Evolutionary conservation across 2,113 vertebrate genomes (phyloP).

Genomic region (Osmerus mordax): DNA sequence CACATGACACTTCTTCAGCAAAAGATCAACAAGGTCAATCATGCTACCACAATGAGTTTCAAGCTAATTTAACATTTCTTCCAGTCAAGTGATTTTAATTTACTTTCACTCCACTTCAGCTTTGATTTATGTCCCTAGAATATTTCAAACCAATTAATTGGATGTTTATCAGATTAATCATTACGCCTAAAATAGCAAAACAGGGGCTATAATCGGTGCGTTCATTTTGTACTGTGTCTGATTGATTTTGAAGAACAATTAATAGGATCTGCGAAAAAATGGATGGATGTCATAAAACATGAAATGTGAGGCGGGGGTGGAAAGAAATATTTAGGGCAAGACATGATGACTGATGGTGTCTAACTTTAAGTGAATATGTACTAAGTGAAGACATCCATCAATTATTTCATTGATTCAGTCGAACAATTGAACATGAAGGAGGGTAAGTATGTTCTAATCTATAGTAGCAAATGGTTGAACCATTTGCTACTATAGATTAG

Average conservation of each 20-base stretch:
- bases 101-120: conserved; percentile 32
- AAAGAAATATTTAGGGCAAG: conserved; percentile 9
- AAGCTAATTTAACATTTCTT: conserved; percentile 49
- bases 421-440: no score
- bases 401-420: conserved; percentile 7
- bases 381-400: conserved; percentile 23
- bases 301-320: conserved; percentile 2
- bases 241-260: conserved; percentile 40
- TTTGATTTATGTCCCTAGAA: conserved; percentile 45
- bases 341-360: conserved; percentile 34
- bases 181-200: conserved; percentile 52
- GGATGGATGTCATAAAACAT: conserved; percentile 1
- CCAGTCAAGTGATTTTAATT: conserved; percentile 53
- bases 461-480: no score
- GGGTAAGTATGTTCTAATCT: no score
- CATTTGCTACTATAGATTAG: no score
- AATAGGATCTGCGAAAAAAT: conserved; percentile 27
- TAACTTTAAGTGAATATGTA: conserved; percentile 15
- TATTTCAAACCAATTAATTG: conserved; percentile 55
- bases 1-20: conserved; percentile 6
- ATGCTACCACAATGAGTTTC: conserved; percentile 27
- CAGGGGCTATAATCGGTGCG: conserved; percentile 22
- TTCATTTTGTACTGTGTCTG: conserved; percentile 28
- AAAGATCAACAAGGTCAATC: conserved; percentile 32
- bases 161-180: conserved; percentile 64